Evolutionary conservation across 2,888 invertebrate species (phyloP).

Genomic region (Caenorhabditis virilis): DNA sequence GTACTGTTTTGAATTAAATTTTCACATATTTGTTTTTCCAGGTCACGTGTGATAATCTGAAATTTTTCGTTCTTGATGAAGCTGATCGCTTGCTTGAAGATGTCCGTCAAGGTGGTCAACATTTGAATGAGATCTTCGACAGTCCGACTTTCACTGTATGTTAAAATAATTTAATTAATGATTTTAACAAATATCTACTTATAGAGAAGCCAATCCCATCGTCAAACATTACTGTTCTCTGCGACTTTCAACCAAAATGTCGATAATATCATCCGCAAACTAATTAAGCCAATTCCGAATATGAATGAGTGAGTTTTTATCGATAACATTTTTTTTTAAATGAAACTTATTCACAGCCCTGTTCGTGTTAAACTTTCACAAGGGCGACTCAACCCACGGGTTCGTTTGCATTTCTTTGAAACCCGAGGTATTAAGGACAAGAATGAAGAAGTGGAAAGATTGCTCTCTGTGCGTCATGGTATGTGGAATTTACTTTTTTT

Average conservation of each 20-base stretch:
- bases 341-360: not conserved
- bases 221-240: slow-evolving; percentile 49
- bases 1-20: not conserved
- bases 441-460: slow-evolving; percentile 7
- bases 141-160: not conserved
- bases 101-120: slow-evolving; percentile 72
- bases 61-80: slow-evolving; percentile 81
- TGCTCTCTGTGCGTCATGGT: slow-evolving; percentile 5
- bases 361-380: slow-evolving; percentile 14
- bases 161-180: not conserved
- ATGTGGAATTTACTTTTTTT: not conserved
- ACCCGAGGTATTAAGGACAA: slow-evolving; percentile 12
- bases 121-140: slow-evolving; percentile 26
- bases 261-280: slow-evolving; percentile 10
- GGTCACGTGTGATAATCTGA: slow-evolving; percentile 73
- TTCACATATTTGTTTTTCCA: slow-evolving; percentile 12
- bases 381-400: slow-evolving; percentile 19
- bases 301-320: slow-evolving; percentile 1
- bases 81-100: slow-evolving; percentile 82
- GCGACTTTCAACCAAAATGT: slow-evolving; percentile 48
- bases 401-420: slow-evolving; percentile 18
- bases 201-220: not conserved
- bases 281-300: slow-evolving; percentile 22
- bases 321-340: not conserved
- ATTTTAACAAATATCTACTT: not conserved